Base-by-base conservation (phyloP, 2,113 vertebrate genomes). In the Macroglossus sobrinus region DNA sequence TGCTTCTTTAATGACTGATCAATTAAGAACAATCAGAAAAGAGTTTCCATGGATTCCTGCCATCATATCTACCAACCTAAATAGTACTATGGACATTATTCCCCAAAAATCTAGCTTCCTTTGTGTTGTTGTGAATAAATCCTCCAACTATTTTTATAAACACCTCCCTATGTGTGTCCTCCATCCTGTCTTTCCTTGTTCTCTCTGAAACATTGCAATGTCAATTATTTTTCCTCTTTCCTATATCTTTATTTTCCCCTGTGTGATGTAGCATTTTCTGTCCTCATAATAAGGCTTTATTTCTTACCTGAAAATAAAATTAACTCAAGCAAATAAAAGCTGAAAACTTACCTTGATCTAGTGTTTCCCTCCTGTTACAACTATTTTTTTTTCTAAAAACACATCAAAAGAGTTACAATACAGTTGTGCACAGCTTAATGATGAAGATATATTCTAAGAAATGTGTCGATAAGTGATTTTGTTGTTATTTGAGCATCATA, bases 111-210 rank as follows among this genome's bases (percentile, higher is more conserved):
- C 76, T n/a, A 2, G 8, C 14, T 82, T 57, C 19, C 40, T 15
- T 50, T 11, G 14, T 2, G 30, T 45, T 33, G 9, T 38, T 26
- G 5, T 9, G 38, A 40, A 24, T 66, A n/a, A 21, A 7, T 26
- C n/a, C 55, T 63, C 7, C 38, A 26, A 1, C 38, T 4, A 5
- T 14, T 30, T 33, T 53, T 30, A 7, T 11, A 33, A 9, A 18
- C 66, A 26, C 15, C 19, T 28, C 57, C 15, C 24, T 22, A 0
- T 12, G 4, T 2, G 1, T 4, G 26, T 7, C 26, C 50, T 50
- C 47, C 14, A 26, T 12, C 33, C n/a, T 55, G 5, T 28, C 28
- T 21, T 80, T 53, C 6, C 38, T 86, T 63, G 35, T 21, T 45
- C 38, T 22, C 38, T 40, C 64, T 40, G 19, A 59, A 21, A 50